These are phyloP conservation scores for Cranoglanis bouderius DNA, from an alignment of 2,113 vertebrate species.

Conservation along the genomic window DNA sequence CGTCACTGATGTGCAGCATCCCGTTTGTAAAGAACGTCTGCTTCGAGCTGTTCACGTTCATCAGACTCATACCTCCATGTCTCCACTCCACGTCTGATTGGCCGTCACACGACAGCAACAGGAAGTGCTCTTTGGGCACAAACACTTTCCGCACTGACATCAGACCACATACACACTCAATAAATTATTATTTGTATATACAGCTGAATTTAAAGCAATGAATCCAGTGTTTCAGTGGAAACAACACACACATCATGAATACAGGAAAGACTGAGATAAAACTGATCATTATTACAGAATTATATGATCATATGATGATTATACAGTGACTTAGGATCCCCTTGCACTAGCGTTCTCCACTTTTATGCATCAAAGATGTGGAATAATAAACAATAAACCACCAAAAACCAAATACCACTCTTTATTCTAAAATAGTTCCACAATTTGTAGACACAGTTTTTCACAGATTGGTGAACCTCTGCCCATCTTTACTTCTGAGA, in stretches of 20 bases:
- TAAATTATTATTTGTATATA: background rate
- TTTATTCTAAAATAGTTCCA: too few relatives aligned
- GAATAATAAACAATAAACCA: too few relatives aligned
- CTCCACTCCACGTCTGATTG: constrained; percentile 59
- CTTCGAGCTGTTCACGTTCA: constrained; percentile 47
- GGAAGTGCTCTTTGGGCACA: constrained; percentile 58
- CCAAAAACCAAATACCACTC: too few relatives aligned
- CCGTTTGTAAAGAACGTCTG: constrained; percentile 50
- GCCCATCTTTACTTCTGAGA: too few relatives aligned
- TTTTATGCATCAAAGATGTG: too few relatives aligned
- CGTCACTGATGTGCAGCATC: constrained; percentile 50
- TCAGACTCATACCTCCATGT: constrained; percentile 3
- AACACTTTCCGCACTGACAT: constrained; percentile 54
- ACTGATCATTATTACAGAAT: background rate
- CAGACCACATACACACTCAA: background rate
- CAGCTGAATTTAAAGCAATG: background rate
- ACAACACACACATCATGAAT: background rate
- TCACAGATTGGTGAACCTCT: too few relatives aligned
- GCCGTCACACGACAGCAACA: constrained; percentile 57
- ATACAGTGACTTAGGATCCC: background rate
- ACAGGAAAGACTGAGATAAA: background rate
- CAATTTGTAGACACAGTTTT: too few relatives aligned
- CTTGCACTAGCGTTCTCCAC: too few relatives aligned
- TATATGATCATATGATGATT: background rate
- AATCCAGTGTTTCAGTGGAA: background rate